These are phyloP conservation scores for Nycteola revayana DNA, from an alignment of 2,888 invertebrate species.

Conservation along the genomic window DNA sequence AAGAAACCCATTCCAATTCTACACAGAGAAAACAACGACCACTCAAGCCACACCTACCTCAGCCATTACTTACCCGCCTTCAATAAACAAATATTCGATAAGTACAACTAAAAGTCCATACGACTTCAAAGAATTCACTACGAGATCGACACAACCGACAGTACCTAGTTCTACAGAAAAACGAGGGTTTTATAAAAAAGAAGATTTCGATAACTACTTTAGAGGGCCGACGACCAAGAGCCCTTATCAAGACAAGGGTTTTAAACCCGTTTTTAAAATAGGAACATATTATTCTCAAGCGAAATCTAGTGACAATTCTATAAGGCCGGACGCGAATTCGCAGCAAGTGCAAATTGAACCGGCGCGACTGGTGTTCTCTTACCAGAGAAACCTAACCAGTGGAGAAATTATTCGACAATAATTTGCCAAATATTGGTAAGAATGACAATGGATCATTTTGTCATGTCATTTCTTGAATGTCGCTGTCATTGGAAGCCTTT, in stretches of 20 bases:
- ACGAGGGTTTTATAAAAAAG: slow-evolving; percentile 64
- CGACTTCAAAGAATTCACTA: slow-evolving; percentile 70
- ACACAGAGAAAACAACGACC: slow-evolving; percentile 50
- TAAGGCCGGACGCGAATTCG: slow-evolving; percentile 74
- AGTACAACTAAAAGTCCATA: slow-evolving; percentile 82
- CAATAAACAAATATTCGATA: slow-evolving; percentile 66
- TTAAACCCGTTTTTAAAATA: slow-evolving; percentile 68
- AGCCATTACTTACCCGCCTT: slow-evolving; percentile 47
- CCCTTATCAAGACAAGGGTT: slow-evolving; percentile 62
- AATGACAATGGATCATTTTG: slow-evolving; percentile 34
- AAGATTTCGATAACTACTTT: slow-evolving; percentile 61
- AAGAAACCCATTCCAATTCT: slow-evolving; percentile 43
- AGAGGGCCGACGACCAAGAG: slow-evolving; percentile 80
- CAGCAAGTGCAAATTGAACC: slow-evolving; percentile 76
- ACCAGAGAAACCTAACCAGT: slow-evolving; percentile 67
- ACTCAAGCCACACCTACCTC: slow-evolving; percentile 27
- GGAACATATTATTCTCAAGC: slow-evolving; percentile 72
- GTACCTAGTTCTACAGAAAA: slow-evolving; percentile 44
- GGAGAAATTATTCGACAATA: slow-evolving; percentile 57
- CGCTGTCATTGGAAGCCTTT: slow-evolving; percentile 6
- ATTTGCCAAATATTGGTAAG: slow-evolving; percentile 73
- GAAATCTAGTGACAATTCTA: slow-evolving; percentile 72
- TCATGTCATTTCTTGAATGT: slow-evolving; percentile 34
- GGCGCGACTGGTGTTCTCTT: slow-evolving; percentile 63
- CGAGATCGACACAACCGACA: slow-evolving; percentile 51